These are phyloP conservation scores for Temnothorax unifasciatus DNA, from an alignment of 2,888 invertebrate species.

Conservation along the genomic window DNA sequence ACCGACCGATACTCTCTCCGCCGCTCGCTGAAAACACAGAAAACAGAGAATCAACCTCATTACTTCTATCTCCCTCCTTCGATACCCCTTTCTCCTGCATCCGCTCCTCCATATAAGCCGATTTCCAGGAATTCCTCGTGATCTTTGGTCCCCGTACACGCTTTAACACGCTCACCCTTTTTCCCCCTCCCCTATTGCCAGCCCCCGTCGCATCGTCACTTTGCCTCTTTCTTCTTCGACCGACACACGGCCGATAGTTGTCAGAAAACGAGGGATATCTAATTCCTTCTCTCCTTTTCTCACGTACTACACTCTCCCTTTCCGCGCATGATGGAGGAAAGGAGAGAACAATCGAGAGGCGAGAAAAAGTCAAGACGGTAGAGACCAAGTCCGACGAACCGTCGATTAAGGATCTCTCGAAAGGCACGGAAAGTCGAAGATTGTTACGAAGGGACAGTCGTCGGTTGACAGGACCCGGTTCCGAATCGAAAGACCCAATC, in stretches of 20 bases:
- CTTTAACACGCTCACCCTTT: conserved; percentile 71
- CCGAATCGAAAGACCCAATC: conserved; percentile 75
- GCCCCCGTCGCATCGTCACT: conserved; percentile 31
- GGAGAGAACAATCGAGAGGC: conserved; percentile 49
- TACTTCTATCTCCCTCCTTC: conserved; percentile 82
- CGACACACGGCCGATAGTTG: conserved; percentile 70
- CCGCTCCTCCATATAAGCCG: conserved; percentile 71
- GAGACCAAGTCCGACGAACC: conserved; percentile 67
- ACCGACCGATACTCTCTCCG: conserved; percentile 79
- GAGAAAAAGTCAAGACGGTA: conserved; percentile 39
- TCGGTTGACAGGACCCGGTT: conserved; percentile 73
- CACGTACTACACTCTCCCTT: conserved; percentile 20
- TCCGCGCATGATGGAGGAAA: conserved; percentile 25
- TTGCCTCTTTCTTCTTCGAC: conserved; percentile 61
- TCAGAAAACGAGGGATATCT: conserved; percentile 75
- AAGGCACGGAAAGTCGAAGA: conserved; percentile 69
- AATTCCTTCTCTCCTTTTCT: conserved; percentile 51
- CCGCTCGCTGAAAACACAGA: conserved; percentile 82
- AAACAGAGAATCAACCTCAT: conserved; percentile 85
- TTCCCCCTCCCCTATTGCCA: conserved; percentile 21
- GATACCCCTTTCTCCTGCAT: conserved; percentile 52
- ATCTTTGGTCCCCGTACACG: conserved; percentile 81
- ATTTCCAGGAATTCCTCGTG: conserved; percentile 83
- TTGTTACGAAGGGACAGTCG: conserved; percentile 71
- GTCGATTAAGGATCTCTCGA: conserved; percentile 74